Base-by-base conservation (phyloP, 2,797 vertebrate genomes). In the Phoxinus dragarum region DNA sequence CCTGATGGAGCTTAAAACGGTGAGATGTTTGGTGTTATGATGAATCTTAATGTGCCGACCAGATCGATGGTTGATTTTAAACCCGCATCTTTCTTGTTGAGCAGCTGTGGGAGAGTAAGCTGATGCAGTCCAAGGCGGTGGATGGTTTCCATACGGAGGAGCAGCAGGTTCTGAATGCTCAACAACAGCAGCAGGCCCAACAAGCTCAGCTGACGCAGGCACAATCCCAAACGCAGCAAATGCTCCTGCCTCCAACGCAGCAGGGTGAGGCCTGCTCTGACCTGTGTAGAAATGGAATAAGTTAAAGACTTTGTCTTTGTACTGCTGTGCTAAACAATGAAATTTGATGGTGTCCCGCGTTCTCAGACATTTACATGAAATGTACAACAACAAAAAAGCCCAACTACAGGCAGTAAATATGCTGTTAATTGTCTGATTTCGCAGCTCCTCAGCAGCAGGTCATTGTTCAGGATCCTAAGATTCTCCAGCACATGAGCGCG, bases 121-220 rank as follows among this genome's bases (percentile, higher is more conserved):
- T 99, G 91, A 94, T 98, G 96, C 98, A 99, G 93, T 99, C 98
- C 7, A 99, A 99, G 92, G 97, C 98, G 34, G 98, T 99, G 91
- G 98, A 99, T 91, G 98, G 98, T 87, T 99, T 99, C 95, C 97
- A 98, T 88, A 97, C 97, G 0, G 98, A 99, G 90, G 98, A 99
- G 90, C 98, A 99, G 92, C 96, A 96, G 74, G 96, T 96, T 92
- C 94, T 98, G 86, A 93, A 98, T 93, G 97, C 96, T 72, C 89
- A 88, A 52, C 89, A 88, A 52, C 90, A 88, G 73, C 93, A 92
- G n/a, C 96, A 95, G 84, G 93, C 94, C 68, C 94, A 94, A 89
- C 95, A 95, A 74, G 90, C 90, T 85, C 92, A 56, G 52, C 96
- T 52, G 93, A 61, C 44, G 10, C 86, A 88, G 23, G 81, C 94